These are phyloP conservation scores for Sphaerodactylus townsendi DNA, from an alignment of 2,113 vertebrate species.

Conservation along the genomic window DNA sequence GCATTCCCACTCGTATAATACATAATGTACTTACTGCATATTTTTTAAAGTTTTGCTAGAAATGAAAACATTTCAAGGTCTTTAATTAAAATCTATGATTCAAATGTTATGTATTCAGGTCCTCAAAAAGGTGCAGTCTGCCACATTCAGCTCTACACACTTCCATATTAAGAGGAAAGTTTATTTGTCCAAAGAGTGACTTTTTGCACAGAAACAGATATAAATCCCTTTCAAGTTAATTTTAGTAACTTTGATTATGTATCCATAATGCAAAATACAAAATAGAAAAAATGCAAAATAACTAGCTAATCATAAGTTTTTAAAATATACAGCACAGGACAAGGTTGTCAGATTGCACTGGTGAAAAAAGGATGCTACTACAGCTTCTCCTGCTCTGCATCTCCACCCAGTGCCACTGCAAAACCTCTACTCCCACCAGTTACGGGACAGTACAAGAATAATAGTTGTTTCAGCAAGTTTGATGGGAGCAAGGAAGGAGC, in stretches of 20 bases:
- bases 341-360: not conserved
- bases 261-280: not conserved
- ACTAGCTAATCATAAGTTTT: not conserved
- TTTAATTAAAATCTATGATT: conserved; percentile 12
- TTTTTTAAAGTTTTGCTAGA: not conserved
- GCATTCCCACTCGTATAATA: not conserved
- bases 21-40: not conserved
- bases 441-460: not conserved
- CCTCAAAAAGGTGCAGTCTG: not conserved
- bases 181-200: not conserved
- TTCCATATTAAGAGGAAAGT: not conserved
- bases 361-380: not conserved
- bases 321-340: conserved; percentile 17
- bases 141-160: not conserved
- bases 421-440: not conserved
- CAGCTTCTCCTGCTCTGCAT: not conserved
- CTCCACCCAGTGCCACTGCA: not conserved
- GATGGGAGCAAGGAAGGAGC: not conserved
- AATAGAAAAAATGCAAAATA: too few species aligned
- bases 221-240: conserved; percentile 7
- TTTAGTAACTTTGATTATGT: not conserved
- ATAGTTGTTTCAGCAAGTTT: not conserved
- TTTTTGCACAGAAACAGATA: not conserved
- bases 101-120: not conserved
- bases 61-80: not conserved